These are phyloP conservation scores for Cyphomyrus plagiostoma DNA, from an alignment of 2,113 vertebrate species.

Conservation along the genomic window DNA sequence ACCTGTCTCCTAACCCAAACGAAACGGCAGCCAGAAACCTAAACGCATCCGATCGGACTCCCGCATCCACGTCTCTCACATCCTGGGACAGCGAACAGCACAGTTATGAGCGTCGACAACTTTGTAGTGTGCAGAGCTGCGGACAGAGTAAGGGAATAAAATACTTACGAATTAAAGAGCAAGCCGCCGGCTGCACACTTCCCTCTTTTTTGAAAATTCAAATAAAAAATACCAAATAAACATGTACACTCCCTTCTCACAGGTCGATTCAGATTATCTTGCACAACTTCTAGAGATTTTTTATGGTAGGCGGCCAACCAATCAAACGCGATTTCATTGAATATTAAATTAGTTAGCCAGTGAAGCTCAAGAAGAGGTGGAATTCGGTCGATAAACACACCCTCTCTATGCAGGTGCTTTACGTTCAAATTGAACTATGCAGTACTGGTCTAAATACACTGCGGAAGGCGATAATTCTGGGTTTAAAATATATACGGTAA, in stretches of 20 bases:
- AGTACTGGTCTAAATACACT: not conserved
- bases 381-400: slow-evolving; percentile 38
- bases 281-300: slow-evolving; percentile 62
- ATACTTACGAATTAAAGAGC: slow-evolving; percentile 11
- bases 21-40: not conserved
- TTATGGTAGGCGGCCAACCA: slow-evolving; percentile 55
- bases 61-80: not conserved
- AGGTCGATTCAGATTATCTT: slow-evolving; percentile 38
- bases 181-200: not conserved
- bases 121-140: slow-evolving; percentile 6
- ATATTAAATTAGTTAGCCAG: slow-evolving; percentile 50
- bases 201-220: not conserved
- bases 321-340: slow-evolving; percentile 36
- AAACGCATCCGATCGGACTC: not conserved
- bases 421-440: not conserved
- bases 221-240: not conserved
- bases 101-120: not conserved
- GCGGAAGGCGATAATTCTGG: not conserved
- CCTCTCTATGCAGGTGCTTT: slow-evolving; percentile 33
- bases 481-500: not conserved
- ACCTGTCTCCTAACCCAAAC: not conserved
- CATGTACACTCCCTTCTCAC: not conserved
- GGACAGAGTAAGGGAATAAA: not conserved
- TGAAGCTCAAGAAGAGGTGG: slow-evolving; percentile 20
- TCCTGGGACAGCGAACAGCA: not conserved